Evolutionary conservation across 2,888 invertebrate genomes (phyloP), one percentile per base, ranked within the genome.

Genomic region (Trissolcus brochymenae): DNA sequence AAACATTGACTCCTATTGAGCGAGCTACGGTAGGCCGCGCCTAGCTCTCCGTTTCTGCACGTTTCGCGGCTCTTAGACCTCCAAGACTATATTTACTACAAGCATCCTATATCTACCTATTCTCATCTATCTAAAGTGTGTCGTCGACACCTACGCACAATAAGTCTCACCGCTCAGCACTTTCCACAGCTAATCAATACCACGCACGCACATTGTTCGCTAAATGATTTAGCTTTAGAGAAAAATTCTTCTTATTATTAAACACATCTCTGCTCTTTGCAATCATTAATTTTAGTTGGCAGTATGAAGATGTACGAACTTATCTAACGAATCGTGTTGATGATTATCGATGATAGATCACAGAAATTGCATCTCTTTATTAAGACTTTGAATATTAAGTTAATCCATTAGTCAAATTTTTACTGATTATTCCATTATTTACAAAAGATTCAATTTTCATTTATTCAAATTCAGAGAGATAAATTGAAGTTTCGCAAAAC

Each of bases 1-100:
- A 62, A 79, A 78, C 81, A 81, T 67, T 70, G 82, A 83, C 82
- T 85, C 84, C 86, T 88, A 89, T 88, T 87, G 88, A 87, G 85
- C 88, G 88, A 82, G 79, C 83, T 84, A 76, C 83, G 82, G 78
- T 84, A 85, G 84, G 88, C 88, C 87, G 88, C 88, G 86, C 88
- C 89, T 88, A 83, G 85, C 81, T 57, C 73, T 57, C 76, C 65
- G 53, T 72, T 43, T 51, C 75, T 64, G 57, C 17, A 53, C 67
- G 61, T 65, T 56, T 55, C 17, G 64, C 51, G 61, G 43, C 53
- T 66, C 56, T 56, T 66, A 55, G 65, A 55, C 41, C 53, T 40
- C 60, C 53, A 56, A n/a, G 43, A 76, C 66, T 71, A 71, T 76
- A 76, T 76, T 76, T 66, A 65, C 60, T 68, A 50, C 64, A 50